Evolutionary conservation across 2,797 vertebrate species (phyloP).

Genomic region (Scyliorhinus canicula): DNA sequence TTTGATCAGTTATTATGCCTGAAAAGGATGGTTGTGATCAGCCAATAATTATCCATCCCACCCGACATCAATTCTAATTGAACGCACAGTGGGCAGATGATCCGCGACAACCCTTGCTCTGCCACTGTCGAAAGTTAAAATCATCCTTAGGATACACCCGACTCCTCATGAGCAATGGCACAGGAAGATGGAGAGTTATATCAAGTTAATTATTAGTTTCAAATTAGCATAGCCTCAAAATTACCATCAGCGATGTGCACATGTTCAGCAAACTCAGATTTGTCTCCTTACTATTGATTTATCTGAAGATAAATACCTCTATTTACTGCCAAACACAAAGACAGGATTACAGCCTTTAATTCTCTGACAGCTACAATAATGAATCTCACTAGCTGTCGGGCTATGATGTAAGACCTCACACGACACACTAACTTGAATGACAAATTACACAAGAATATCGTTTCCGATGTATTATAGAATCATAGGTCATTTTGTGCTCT

Average conservation of each 20-base stretch:
- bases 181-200: background rate
- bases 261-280: background rate
- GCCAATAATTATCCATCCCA: background rate
- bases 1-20: background rate
- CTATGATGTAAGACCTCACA: no score
- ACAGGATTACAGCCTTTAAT: background rate
- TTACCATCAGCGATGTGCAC: background rate
- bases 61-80: background rate
- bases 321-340: background rate
- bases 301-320: background rate
- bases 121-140: background rate
- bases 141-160: background rate
- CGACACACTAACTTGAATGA: no score
- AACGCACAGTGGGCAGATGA: background rate
- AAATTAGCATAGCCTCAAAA: background rate
- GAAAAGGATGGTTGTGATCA: background rate
- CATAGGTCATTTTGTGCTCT: background rate
- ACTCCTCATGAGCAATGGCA: background rate
- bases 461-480: background rate
- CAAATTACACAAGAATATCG: background rate
- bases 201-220: background rate
- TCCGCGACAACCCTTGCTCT: background rate
- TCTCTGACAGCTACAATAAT: background rate
- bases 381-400: background rate
- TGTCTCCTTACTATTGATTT: background rate